A percentile compares a stretch with the other conserved stretches of the same genome.
Evolutionary conservation across 2,797 vertebrate species (phyloP).

Genomic region (Gastrophryne carolinensis): DNA sequence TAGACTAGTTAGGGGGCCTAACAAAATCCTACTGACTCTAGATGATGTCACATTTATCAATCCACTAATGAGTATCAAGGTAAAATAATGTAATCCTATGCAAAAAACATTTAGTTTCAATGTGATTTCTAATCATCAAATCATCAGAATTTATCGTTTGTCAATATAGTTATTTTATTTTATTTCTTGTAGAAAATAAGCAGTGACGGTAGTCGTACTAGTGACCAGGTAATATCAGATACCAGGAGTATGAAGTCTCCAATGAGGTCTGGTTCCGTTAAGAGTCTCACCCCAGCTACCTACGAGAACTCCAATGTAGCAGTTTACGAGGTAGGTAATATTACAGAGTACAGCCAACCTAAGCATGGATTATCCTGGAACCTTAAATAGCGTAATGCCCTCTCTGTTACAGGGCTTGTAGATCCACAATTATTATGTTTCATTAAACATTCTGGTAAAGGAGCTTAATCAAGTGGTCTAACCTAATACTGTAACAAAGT

Average conservation of each 20-base stretch:
- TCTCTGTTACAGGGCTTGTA: background rate
- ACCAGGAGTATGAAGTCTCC: constrained; percentile 59
- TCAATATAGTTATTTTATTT: background rate
- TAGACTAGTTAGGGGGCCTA: constrained; percentile 80
- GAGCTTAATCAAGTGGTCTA: too few species aligned
- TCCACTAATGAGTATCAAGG: constrained; percentile 76
- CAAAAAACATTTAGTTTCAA: too few species aligned
- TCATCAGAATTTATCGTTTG: background rate
- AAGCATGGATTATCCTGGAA: background rate
- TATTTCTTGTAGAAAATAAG: constrained; percentile 69
- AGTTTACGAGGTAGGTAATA: constrained; percentile 68
- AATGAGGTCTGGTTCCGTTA: constrained; percentile 54
- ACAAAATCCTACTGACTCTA: constrained; percentile 76
- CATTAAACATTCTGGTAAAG: background rate
- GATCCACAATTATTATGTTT: background rate
- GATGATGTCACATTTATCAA: constrained; percentile 83
- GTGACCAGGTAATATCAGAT: constrained; percentile 52
- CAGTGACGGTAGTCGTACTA: constrained; percentile 55
- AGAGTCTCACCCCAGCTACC: constrained; percentile 68
- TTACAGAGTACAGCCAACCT: background rate
- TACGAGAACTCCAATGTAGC: constrained; percentile 77
- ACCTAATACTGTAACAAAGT: too few species aligned
- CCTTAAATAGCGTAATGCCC: background rate
- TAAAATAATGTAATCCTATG: constrained; percentile 38
- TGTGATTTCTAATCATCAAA: too few species aligned